Base-by-base conservation (phyloP, 2,888 invertebrate species). In the Drosophila eohydei region DNA sequence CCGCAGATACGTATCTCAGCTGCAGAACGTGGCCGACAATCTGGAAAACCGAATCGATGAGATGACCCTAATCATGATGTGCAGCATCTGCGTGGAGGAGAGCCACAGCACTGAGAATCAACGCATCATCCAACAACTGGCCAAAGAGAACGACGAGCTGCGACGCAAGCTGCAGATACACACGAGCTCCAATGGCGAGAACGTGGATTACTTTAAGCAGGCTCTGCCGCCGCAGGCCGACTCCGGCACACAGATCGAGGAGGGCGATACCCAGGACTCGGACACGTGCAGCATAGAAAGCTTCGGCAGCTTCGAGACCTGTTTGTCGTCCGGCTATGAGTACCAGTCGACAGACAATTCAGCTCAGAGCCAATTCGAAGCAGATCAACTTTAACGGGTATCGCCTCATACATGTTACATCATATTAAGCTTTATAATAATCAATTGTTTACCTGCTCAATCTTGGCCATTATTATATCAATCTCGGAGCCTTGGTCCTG, bases 391-490 rank as follows among this genome's bases (percentile, higher is more conserved):
- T 78, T n/a, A 78, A 68, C n/a, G 14, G 28, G 16, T 6, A 21
- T 14, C n/a, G 3, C 16, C 16, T 26, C 6, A 16, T 32, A 8
- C 11, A 50, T 16, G 5, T n/a, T 5, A 11, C 8, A 14, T 14
- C 8, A 8, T 4, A 0, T 32, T 3, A 3, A 11, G 48, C 6
- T 5, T 11, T 0, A 32, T 16, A 32, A 50, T 50, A 50, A 48
- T 9, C 3, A 16, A n/a, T 1, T n/a, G 32, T 16, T 32, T 52
- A 91, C 93, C 92, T 97, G 98, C 93, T 98, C 97, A 90, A 98
- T 97, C 94, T 98, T 98, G 83, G 97, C 97, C 97, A 98, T 97
- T 93, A 98, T 97, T 91, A 97, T 95, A 93, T 98, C 97, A 92
- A 98, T 97, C 94, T 98, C 97, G 46, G 96, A 95, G 76, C 95